These are phyloP conservation scores for Hemicrepidius hirtus DNA, from an alignment of 2,888 invertebrate species.

Conservation along the genomic window DNA sequence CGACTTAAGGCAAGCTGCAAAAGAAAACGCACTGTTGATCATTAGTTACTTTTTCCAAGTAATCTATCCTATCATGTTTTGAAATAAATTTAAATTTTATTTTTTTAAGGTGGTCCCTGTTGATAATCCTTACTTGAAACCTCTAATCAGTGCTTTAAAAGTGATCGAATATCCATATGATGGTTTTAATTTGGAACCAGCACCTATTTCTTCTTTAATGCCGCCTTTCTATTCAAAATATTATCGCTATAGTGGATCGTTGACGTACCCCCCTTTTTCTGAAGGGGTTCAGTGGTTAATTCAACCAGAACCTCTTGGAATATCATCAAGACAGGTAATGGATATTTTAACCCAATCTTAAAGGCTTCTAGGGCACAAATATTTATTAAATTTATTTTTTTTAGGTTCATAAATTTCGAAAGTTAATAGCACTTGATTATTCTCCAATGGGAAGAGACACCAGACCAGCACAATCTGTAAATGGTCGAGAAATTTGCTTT, in stretches of 20 bases:
- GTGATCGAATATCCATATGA: conserved; percentile 70
- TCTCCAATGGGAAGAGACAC: too few species aligned
- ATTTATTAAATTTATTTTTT: too few species aligned
- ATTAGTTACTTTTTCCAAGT: conserved; percentile 74
- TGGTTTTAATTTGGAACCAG: conserved; percentile 71
- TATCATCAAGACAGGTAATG: conserved; percentile 74
- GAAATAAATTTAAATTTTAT: background rate
- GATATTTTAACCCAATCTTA: too few species aligned
- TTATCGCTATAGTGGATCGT: conserved; percentile 76
- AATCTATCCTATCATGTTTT: conserved; percentile 15
- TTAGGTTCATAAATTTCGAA: too few species aligned
- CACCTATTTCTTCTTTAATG: conserved; percentile 75
- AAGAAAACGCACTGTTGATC: conserved; percentile 70
- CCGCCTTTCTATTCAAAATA: conserved; percentile 74
- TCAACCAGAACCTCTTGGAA: conserved; percentile 74
- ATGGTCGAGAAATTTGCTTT: too few species aligned
- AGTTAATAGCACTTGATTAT: too few species aligned
- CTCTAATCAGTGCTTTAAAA: conserved; percentile 73
- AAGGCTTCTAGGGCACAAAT: too few species aligned
- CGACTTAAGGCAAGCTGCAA: conserved; percentile 60
- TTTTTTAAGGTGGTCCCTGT: conserved; percentile 70
- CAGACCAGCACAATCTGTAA: too few species aligned
- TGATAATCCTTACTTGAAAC: conserved; percentile 76
- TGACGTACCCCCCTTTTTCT: conserved; percentile 77
- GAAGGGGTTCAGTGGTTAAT: conserved; percentile 78